Evolutionary conservation across 2,888 invertebrate species (phyloP).

Genomic region (Torymus tubicola): DNA sequence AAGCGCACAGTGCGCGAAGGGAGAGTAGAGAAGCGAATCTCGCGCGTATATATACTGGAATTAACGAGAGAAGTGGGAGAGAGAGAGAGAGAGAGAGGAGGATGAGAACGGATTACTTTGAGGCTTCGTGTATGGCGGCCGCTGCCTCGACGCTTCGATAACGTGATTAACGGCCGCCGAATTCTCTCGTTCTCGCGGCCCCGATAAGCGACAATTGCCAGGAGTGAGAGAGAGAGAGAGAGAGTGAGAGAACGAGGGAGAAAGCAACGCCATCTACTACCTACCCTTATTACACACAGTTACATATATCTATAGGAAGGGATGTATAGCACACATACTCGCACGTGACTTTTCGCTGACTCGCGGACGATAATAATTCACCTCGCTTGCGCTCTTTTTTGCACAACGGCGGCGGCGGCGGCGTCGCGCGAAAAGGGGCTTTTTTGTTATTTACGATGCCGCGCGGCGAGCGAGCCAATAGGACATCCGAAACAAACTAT

Average conservation of each 20-base stretch:
- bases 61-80: background rate
- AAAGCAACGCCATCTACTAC: no score
- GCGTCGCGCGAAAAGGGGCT: background rate
- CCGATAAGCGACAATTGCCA: constrained; percentile 51
- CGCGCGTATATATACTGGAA: no score
- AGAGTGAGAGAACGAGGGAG: no score
- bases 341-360: constrained; percentile 34
- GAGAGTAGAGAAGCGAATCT: no score
- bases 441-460: constrained; percentile 49
- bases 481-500: constrained; percentile 52
- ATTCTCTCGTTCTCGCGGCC: background rate
- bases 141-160: no score
- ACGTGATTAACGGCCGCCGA: constrained; percentile 51
- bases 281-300: no score
- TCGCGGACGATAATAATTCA: constrained; percentile 32
- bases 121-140: constrained; percentile 46
- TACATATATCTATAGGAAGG: no score
- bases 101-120: constrained; percentile 32
- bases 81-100: background rate
- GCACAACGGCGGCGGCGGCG: no score
- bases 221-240: background rate
- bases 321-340: no score
- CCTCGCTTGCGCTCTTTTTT: background rate
- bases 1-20: no score
- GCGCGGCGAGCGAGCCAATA: constrained; percentile 4